Evolutionary conservation across 2,888 invertebrate species (phyloP).

Genomic region (Dyspetes luteomarginatus): DNA sequence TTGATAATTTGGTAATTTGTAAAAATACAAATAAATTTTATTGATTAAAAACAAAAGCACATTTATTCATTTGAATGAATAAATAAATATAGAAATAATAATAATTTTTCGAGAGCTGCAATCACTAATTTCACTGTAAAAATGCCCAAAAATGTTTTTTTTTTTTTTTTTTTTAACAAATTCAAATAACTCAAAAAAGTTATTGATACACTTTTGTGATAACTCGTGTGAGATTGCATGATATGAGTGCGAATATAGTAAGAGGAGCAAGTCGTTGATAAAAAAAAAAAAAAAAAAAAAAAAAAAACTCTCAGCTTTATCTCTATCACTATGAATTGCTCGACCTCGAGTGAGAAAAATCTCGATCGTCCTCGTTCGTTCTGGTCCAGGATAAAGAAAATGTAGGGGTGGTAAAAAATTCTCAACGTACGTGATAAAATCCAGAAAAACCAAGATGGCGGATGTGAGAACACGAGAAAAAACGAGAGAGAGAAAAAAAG

Average conservation of each 20-base stretch:
- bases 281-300: background rate
- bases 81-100: too few relatives aligned
- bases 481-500: background rate
- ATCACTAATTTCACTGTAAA: background rate
- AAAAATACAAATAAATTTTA: too few relatives aligned
- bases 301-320: conserved; percentile 2
- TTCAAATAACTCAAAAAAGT: too few relatives aligned
- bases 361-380: background rate
- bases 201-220: too few relatives aligned
- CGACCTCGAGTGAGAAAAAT: background rate
- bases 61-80: too few relatives aligned
- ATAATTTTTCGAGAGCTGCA: too few relatives aligned
- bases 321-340: background rate
- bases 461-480: background rate
- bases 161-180: too few relatives aligned
- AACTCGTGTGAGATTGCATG: too few relatives aligned
- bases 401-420: background rate
- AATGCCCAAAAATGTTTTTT: conserved; percentile 12
- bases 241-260: too few relatives aligned
- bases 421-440: conserved; percentile 1
- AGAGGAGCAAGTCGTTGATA: too few relatives aligned
- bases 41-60: too few relatives aligned
- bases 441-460: background rate
- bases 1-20: too few relatives aligned
- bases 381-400: background rate